These are phyloP conservation scores for Oncorhynchus keta DNA, from an alignment of 2,113 vertebrate genomes.

Conservation along the genomic window DNA sequence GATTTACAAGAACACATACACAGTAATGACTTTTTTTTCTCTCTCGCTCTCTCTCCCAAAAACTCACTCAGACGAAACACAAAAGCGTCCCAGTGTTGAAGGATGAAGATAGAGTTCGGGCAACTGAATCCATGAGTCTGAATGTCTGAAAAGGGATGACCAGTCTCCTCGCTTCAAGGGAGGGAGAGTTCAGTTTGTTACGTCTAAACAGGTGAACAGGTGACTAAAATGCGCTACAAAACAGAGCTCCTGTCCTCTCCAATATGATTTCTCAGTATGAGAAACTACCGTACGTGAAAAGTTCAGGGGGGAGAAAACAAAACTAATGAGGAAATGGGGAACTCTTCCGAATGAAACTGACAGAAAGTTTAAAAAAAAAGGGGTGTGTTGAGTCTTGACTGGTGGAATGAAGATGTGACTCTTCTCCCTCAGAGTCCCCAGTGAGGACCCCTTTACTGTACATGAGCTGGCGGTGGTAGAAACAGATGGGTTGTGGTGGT, in stretches of 20 bases:
- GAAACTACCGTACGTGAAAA: conserved; percentile 11
- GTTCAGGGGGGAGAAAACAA: background rate
- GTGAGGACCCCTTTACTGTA: no score
- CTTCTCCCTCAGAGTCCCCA: background rate
- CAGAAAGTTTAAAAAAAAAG: background rate
- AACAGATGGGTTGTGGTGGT: background rate
- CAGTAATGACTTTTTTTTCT: conserved; percentile 1
- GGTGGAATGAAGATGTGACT: background rate
- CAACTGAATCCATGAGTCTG: conserved; percentile 3
- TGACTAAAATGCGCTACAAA: conserved; percentile 14
- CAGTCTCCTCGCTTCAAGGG: background rate
- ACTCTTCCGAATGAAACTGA: background rate
- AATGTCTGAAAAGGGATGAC: conserved; percentile 10
- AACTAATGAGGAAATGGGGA: conserved; percentile 50
- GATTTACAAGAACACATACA: conserved; percentile 20
- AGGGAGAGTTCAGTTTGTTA: conserved; percentile 1
- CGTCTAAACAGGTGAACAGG: background rate
- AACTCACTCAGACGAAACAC: background rate
- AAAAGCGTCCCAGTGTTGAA: conserved; percentile 37
- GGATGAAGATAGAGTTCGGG: conserved; percentile 10
- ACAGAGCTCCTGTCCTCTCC: conserved; percentile 40
- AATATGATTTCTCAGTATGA: conserved; percentile 26
- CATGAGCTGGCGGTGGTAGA: background rate
- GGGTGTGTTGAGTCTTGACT: background rate
- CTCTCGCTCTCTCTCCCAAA: background rate